Base-by-base conservation (phyloP, 1,140 invertebrate genomes). In the Nasonia vitripennis region DNA sequence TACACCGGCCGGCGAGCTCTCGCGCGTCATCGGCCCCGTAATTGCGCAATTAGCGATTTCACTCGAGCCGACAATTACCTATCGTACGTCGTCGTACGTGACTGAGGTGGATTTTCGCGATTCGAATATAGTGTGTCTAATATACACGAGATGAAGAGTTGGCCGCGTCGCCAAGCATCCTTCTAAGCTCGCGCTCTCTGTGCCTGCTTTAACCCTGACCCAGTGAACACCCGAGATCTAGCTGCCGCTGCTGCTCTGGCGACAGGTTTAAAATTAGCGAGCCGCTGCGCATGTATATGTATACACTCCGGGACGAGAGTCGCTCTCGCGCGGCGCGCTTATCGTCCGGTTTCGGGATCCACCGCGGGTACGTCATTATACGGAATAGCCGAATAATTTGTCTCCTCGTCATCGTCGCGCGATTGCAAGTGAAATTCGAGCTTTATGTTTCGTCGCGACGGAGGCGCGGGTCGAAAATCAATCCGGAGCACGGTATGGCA, bases 151-250 rank as follows among this genome's bases (percentile, higher is more conserved):
- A 51, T 12, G 48, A 4, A 12, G 12, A 51, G 51, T 74, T 75
- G 68, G 78, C 79, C 79, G 83, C 20, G 34, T 86, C 86, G 86
- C 23, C 84, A 78, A 86, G 78, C 82, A 87, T 89, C 87, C 88
- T 87, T 87, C 87, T 87, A 88, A 89, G 87, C 86, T 87, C 86
- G 86, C n/a, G 83, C 77, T 27, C 27, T 27, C 27, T 81, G 86
- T 79, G 83, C 12, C 1, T 55, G 55, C 14, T 20, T 88, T 87
- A 89, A 89, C 89, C 88, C 86, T 89, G 89, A 89, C 89, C 88
- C 79, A 87, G 73, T 87, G 86, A 62, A 17, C 67, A 71, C 23
- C 23, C 6, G 6, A 62, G 55, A 62, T 62, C 55, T 17, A 20
- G 55, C 55, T 62, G 14, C 51, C 17, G 11, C 9, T 12, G 45